Evolutionary conservation across 2,797 vertebrate genomes (phyloP).

Genomic region (Meda fulgida): DNA sequence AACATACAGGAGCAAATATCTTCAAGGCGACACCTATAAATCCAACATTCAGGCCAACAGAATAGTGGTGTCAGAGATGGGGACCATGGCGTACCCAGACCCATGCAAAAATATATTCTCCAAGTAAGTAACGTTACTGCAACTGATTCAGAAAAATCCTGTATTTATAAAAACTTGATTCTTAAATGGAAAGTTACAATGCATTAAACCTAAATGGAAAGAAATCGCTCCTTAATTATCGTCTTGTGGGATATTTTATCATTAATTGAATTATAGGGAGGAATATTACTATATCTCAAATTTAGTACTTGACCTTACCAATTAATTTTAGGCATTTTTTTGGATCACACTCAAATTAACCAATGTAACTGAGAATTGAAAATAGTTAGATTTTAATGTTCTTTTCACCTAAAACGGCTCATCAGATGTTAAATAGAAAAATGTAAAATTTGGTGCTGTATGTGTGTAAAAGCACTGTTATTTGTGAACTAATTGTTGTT

Average conservation of each 20-base stretch:
- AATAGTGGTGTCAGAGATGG: conserved; percentile 97
- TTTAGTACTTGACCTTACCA: neutral
- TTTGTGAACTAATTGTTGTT: neutral
- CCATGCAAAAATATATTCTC: conserved; percentile 93
- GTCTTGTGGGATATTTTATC: neutral
- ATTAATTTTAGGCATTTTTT: neutral
- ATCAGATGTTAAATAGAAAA: neutral
- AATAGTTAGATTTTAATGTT: neutral
- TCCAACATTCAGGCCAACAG: conserved; percentile 88
- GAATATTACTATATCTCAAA: too few relatives aligned
- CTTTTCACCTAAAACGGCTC: neutral
- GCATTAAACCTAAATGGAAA: neutral
- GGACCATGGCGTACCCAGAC: conserved; percentile 96
- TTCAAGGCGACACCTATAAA: conserved; percentile 88
- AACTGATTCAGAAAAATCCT: neutral
- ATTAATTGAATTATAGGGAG: neutral
- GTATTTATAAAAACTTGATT: neutral
- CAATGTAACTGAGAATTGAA: neutral
- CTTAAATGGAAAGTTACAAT: neutral
- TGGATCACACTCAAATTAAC: neutral
- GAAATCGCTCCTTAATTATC: neutral
- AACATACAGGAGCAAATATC: conserved; percentile 88
- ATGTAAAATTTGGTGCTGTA: too few relatives aligned
- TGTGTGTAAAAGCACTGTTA: neutral
- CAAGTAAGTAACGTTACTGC: conserved; percentile 80